Conservation (phyloP, 2,888 invertebrate species). For the Galeruca laticollis region DNA sequence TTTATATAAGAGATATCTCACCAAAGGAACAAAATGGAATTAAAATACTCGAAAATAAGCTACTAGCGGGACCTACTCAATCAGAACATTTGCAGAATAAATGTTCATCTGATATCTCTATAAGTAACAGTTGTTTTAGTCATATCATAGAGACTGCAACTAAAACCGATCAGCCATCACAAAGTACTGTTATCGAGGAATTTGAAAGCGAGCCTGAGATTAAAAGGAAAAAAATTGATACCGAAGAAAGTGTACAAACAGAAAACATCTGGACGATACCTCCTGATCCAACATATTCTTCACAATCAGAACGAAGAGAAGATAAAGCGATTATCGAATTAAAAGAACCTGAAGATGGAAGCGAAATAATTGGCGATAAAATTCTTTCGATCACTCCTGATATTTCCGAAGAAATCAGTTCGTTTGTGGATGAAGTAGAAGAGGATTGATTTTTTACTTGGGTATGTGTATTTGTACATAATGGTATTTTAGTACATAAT, state of each 20-base stretch:
- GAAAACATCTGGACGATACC: neutral
- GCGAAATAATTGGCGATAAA: too few relatives aligned
- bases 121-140: neutral
- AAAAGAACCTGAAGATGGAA: neutral
- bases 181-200: neutral
- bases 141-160: neutral
- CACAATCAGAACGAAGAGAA: neutral
- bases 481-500: too few relatives aligned
- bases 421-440: conserved; percentile 47
- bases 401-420: conserved; percentile 28
- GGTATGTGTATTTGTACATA: too few relatives aligned
- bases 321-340: neutral
- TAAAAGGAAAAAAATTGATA: neutral
- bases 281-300: too few relatives aligned
- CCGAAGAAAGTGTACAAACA: neutral
- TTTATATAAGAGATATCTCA: conserved; percentile 8
- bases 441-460: conserved; percentile 33
- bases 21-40: neutral
- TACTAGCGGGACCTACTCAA: neutral
- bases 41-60: neutral
- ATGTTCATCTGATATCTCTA: neutral
- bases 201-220: neutral
- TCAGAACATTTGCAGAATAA: too few relatives aligned
- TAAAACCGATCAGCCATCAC: neutral
- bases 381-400: conserved; percentile 1